Evolutionary conservation across 2,113 vertebrate genomes (phyloP), one percentile per base, ranked within the genome.

Genomic region (Centropus bengalensis): DNA sequence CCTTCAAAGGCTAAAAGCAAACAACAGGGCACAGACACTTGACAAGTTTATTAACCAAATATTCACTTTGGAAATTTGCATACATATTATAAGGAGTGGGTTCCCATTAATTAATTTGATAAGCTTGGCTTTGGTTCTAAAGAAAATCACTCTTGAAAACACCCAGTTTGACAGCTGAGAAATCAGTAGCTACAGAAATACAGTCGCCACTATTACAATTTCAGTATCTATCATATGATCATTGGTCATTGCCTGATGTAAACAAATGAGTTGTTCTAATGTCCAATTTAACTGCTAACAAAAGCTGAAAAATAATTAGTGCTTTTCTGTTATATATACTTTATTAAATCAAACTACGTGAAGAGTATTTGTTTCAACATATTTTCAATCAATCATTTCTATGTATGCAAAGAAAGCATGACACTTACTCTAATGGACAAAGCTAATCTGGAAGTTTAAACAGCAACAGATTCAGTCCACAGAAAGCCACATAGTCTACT

Each of bases 381-480:
- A 63, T 90, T 91, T 95, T 86, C 60, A 81, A 40, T 83, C 64
- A 90, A n/a, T 87, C 54, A 30, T 24, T 69, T 51, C 67, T 51
- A n/a, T 85, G 85, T 89, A 59, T 74, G 82, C 76, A 96, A 95
- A 88, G 3, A 9, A 81, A 96, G 42, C 33, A 67, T 74, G 82
- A 85, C 70, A 87, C 62, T 91, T 83, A 77, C n/a, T 86, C 63
- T 87, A n/a, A 59, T 64, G 71, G 91, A 80, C 78, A 79, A 33
- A 94, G 58, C 69, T 87, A 94, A 87, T 82, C 93, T 93, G 67
- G 88, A 89, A 88, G 58, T 93, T 87, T 82, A 88, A 93, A 69
- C 78, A 85, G 91, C 89, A 93, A 42, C 62, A 91, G 71, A 95
- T 91, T 68, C 70, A 30, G 67, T 82, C 92, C 74, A 51, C 79